phyloP scores from a whole-genome alignment of 2,113 vertebrate genomes.

The Colossoma macropomum region DNA sequence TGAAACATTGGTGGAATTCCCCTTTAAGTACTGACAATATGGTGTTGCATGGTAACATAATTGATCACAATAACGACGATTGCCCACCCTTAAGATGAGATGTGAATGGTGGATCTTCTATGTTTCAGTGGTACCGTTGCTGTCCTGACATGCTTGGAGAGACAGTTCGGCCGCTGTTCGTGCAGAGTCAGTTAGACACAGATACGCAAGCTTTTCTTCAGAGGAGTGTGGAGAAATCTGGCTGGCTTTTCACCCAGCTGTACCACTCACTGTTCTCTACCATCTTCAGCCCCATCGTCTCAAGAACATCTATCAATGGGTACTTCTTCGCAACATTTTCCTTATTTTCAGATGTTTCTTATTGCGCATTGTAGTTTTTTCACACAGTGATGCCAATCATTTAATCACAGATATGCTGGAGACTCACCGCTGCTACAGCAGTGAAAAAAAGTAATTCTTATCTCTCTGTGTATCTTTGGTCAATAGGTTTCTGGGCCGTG shows the following conservation, averaged over 20 bases:
- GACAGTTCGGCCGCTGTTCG: conserved; percentile 82
- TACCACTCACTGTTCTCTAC: conserved; percentile 95
- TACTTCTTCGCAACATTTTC: conserved; percentile 65
- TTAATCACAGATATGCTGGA: background rate
- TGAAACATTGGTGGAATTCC: no score
- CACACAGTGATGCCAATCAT: background rate
- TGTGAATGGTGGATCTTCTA: background rate
- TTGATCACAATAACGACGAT: no score
- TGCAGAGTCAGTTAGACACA: conserved; percentile 91
- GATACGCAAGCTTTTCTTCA: conserved; percentile 90
- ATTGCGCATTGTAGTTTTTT: background rate
- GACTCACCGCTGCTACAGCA: no score
- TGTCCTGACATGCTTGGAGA: conserved; percentile 87
- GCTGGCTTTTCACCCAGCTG: conserved; percentile 96
- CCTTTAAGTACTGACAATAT: no score
- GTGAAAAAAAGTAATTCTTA: no score
- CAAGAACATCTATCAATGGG: conserved; percentile 98
- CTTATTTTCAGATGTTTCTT: conserved; percentile 25
- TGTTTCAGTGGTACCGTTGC: conserved; percentile 89
- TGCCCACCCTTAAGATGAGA: background rate
- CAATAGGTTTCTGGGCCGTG: conserved; percentile 90
- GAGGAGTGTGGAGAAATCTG: conserved; percentile 92
- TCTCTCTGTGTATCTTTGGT: background rate
- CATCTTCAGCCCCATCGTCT: conserved; percentile 92
- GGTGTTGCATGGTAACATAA: no score